These are phyloP conservation scores for Netelia fuscicornis DNA, from an alignment of 2,888 invertebrate genomes.

Conservation along the genomic window DNA sequence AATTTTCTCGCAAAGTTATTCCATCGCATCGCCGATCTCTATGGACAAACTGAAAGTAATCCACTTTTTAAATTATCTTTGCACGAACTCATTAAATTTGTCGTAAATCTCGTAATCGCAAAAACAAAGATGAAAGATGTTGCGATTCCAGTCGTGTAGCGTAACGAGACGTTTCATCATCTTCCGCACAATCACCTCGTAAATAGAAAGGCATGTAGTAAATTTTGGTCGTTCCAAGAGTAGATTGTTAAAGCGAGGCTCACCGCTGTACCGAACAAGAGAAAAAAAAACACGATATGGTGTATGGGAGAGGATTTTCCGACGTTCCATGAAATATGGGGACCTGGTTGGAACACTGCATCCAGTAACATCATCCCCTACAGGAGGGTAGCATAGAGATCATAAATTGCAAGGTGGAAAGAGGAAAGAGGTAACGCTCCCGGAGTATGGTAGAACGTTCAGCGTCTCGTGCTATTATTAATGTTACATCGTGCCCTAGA, in stretches of 20 bases:
- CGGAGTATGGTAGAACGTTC: slow-evolving; percentile 52
- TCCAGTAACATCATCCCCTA: slow-evolving; percentile 43
- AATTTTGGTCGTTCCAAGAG: slow-evolving; percentile 6
- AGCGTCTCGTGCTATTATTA: slow-evolving; percentile 56
- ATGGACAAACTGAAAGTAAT: no score
- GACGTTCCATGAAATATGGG: slow-evolving; percentile 55
- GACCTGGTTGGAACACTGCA: slow-evolving; percentile 41
- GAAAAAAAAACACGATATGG: slow-evolving; percentile 19
- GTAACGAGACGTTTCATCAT: not conserved
- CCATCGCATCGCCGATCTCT: not conserved
- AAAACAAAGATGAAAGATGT: not conserved
- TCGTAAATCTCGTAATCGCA: not conserved
- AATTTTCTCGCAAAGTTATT: slow-evolving; percentile 27
- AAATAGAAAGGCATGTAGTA: not conserved
- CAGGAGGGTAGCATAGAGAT: slow-evolving; percentile 46
- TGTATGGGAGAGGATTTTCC: slow-evolving; percentile 48
- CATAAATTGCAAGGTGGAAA: slow-evolving; percentile 52
- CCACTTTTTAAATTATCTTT: no score
- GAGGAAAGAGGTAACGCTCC: slow-evolving; percentile 44
- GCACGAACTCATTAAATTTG: no score
- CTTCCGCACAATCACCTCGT: not conserved
- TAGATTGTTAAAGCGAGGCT: slow-evolving; percentile 20
- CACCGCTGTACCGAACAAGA: not conserved
- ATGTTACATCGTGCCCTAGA: slow-evolving; percentile 56
- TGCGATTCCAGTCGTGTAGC: not conserved